phyloP scores from a whole-genome alignment of 2,797 vertebrate species.

The Carduelis carduelis region DNA sequence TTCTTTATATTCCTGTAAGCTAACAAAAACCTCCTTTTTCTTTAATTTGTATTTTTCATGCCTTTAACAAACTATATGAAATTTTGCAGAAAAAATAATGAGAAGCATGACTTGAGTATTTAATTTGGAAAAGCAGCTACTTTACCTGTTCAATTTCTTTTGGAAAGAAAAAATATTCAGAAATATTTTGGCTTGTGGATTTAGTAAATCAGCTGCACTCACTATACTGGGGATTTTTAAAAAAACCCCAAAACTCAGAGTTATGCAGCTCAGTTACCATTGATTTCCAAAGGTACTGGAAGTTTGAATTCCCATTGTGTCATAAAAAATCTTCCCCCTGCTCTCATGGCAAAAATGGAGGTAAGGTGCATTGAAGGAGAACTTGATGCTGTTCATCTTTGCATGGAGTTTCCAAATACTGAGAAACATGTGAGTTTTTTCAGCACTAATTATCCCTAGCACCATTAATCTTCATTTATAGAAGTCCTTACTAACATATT shows the following conservation, averaged over 20 bases:
- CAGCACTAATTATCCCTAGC: neutral
- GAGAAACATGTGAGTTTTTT: neutral
- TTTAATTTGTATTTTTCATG: neutral
- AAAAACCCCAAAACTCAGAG: neutral
- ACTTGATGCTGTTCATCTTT: neutral
- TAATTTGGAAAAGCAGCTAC: neutral
- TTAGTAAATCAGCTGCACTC: neutral
- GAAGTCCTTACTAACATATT: neutral
- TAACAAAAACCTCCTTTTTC: neutral
- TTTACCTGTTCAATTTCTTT: neutral
- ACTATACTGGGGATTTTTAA: neutral
- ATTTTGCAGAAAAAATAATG: neutral
- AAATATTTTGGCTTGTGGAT: neutral
- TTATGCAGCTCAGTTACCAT: neutral
- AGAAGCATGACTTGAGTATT: neutral
- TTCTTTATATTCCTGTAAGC: neutral
- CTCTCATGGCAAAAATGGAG: neutral
- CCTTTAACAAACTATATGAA: neutral
- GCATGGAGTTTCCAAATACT: neutral
- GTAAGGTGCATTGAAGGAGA: neutral
- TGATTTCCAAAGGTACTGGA: neutral
- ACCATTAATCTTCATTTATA: constrained; percentile 38
- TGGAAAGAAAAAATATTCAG: neutral
- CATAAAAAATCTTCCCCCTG: neutral
- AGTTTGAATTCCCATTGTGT: neutral